Base-by-base conservation (phyloP, 2,113 vertebrate genomes). In the Eretmochelys imbricata region DNA sequence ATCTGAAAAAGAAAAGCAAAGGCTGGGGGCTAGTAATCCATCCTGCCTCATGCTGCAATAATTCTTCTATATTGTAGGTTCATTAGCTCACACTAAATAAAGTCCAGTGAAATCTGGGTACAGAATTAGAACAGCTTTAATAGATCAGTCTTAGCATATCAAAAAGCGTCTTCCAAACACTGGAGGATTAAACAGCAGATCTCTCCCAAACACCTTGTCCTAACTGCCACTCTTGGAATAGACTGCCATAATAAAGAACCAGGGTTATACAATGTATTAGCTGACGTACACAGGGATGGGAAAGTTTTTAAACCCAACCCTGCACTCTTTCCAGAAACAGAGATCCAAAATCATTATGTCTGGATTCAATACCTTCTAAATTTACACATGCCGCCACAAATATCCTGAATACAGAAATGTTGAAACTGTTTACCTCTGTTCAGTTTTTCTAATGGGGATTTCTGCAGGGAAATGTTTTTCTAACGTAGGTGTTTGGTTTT, bases 1-100 rank as follows among this genome's bases (percentile, higher is more conserved):
- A 76, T 7, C 5, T 89, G 49, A 89, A 27, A 89, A 6, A 84
- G 19, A 80, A n/a, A 75, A 90, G 49, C 78, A 89, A 89, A 80
- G 80, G 48, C 12, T 27, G 38, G 38, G 20, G 69, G 48, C 48
- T 88, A 53, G 10, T 72, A 90, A 91, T 72, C 5, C 35, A 75
- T 54, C 85, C 49, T 93, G 53, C 50, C 53, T 90, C 12, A 1
- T 82, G 8, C 35, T 31, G 11, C 14, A 78, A 90, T 13, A 7
- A 1, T 91, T 94, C 59, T 91, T 94, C 59, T 59, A 80, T 2
- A 84, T 86, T 86, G 29, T 84, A 90, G 76, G 12, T 92, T 85
- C 49, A 84, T 93, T 80, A 89, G 25, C 86, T 96, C 50, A 85
- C 59, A 42, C 65, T 88, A 95, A 89, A 84, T 4, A 88, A 10